phyloP scores from a whole-genome alignment of 2,797 vertebrate species.

The Gymnocypris eckloni region DNA sequence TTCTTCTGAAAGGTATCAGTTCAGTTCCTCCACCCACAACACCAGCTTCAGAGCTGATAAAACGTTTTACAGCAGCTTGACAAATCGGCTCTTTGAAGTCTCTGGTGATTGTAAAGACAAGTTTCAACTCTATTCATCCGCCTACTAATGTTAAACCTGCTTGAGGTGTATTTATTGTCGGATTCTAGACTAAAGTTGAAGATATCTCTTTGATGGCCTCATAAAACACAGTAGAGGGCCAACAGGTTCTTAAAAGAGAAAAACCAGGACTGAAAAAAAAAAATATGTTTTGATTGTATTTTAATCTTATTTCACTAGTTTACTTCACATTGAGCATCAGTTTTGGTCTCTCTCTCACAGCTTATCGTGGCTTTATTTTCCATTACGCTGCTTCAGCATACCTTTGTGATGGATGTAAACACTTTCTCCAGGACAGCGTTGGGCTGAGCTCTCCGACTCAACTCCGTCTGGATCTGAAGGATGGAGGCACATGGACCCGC shows the following conservation, averaged over 20 bases:
- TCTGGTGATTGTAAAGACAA: constrained; percentile 13
- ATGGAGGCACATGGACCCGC: constrained; percentile 86
- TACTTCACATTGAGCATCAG: neutral
- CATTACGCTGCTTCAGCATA: constrained; percentile 22
- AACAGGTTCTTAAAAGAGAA: neutral
- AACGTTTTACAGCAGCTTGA: neutral
- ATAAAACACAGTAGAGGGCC: constrained; percentile 15
- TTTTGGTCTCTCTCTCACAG: neutral
- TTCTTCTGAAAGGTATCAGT: neutral
- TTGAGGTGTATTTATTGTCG: neutral
- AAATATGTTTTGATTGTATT: neutral
- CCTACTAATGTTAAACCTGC: constrained; percentile 11
- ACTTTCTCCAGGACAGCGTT: constrained; percentile 92
- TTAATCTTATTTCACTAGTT: neutral
- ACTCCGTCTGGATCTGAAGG: constrained; percentile 84
- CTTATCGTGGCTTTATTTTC: neutral
- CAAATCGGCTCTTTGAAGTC: neutral
- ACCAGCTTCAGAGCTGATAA: constrained; percentile 2
- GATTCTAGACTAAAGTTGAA: constrained; percentile 2
- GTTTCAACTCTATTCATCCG: neutral
- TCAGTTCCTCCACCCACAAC: neutral
- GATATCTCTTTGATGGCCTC: neutral
- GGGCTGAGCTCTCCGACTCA: constrained; percentile 82
- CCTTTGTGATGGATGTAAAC: constrained; percentile 82
- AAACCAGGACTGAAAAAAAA: neutral